phyloP scores from a whole-genome alignment of 2,888 invertebrate genomes.

The Cosmorhoe ocellata region DNA sequence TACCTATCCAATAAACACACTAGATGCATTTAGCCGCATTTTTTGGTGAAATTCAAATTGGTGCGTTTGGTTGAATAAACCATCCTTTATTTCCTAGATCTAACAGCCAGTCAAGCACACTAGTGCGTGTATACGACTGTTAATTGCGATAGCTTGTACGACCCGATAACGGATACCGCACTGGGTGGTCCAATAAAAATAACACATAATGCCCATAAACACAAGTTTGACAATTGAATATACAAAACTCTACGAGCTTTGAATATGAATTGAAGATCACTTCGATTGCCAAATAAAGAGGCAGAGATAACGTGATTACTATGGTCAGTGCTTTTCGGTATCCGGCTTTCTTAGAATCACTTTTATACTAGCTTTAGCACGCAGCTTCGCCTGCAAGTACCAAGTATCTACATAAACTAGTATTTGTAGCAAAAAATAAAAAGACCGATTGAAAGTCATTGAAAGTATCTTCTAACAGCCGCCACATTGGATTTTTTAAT shows the following conservation, averaged over 20 bases:
- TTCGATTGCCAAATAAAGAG: conserved; percentile 57
- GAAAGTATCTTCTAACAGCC: too few species aligned
- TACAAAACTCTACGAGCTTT: conserved; percentile 41
- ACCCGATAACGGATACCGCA: conserved; percentile 18
- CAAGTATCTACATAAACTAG: too few species aligned
- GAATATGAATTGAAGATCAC: conserved; percentile 54
- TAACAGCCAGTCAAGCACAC: too few species aligned
- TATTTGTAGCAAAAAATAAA: too few species aligned
- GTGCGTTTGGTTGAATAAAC: too few species aligned
- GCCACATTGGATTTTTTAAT: too few species aligned
- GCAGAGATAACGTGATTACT: not conserved
- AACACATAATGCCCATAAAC: conserved; percentile 10
- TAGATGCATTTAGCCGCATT: too few species aligned
- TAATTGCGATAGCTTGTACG: conserved; percentile 20
- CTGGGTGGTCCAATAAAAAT: conserved; percentile 23
- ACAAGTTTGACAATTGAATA: conserved; percentile 20
- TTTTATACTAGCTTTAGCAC: not conserved
- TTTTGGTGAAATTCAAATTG: too few species aligned
- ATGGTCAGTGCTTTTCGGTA: not conserved
- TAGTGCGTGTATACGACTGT: conserved; percentile 1
- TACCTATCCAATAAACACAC: too few species aligned
- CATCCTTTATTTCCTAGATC: too few species aligned
- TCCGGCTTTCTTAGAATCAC: not conserved
- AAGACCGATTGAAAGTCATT: too few species aligned
- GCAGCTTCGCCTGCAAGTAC: too few species aligned